Conservation (phyloP, 2,888 invertebrate genomes). For the Eilema caniola region DNA sequence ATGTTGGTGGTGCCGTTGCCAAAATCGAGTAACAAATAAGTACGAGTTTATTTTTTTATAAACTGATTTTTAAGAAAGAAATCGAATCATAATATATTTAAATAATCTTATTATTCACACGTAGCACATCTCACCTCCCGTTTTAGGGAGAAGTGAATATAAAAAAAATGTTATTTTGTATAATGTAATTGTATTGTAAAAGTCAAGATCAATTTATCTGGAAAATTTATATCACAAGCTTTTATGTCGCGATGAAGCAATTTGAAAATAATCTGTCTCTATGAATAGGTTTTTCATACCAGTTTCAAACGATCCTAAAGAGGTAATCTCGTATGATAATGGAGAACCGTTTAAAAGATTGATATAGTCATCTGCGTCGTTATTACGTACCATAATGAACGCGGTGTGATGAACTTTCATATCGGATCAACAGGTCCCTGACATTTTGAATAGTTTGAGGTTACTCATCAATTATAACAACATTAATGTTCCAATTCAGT, state of each 20-base stretch:
- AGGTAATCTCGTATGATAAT: slow-evolving; percentile 67
- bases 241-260: slow-evolving; percentile 24
- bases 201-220: slow-evolving; percentile 11
- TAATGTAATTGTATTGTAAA: neutral
- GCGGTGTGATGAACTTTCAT: slow-evolving; percentile 82
- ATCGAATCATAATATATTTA: too few species aligned
- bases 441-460: slow-evolving; percentile 75
- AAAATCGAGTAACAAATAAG: too few species aligned
- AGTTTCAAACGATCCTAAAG: slow-evolving; percentile 46
- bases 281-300: slow-evolving; percentile 50
- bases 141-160: too few species aligned
- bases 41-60: too few species aligned
- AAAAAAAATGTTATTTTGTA: neutral
- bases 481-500: slow-evolving; percentile 63
- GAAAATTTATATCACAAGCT: slow-evolving; percentile 15
- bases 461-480: slow-evolving; percentile 73
- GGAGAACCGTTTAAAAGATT: slow-evolving; percentile 71
- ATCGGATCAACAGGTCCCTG: slow-evolving; percentile 74
- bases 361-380: slow-evolving; percentile 82
- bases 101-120: too few species aligned
- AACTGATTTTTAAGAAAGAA: too few species aligned
- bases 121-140: too few species aligned
- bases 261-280: slow-evolving; percentile 24
- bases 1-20: too few species aligned
- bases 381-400: slow-evolving; percentile 81